These are phyloP conservation scores for Clupea harengus DNA, from an alignment of 2,113 vertebrate species.

Conservation along the genomic window DNA sequence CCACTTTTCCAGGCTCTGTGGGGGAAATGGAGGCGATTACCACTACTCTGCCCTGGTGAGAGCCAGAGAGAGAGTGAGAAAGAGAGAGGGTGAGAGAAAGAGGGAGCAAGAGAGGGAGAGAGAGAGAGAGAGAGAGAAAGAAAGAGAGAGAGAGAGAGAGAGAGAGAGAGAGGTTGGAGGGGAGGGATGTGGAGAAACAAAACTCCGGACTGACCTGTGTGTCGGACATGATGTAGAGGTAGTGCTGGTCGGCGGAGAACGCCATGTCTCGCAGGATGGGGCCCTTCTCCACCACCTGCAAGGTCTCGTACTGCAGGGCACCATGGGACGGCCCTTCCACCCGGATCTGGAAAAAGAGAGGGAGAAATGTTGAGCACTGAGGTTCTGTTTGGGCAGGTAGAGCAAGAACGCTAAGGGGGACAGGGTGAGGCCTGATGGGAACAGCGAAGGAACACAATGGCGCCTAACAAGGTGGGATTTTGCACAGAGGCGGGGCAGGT, in stretches of 20 bases:
- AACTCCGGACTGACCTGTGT: slow-evolving; percentile 82
- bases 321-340: slow-evolving; percentile 84
- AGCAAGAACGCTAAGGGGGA: slow-evolving; percentile 56
- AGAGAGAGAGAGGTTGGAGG: neutral
- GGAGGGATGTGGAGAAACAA: neutral
- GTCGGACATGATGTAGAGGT: slow-evolving; percentile 95
- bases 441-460: slow-evolving; percentile 53
- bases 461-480: neutral
- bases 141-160: neutral
- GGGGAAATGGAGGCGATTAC: slow-evolving; percentile 9
- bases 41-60: neutral
- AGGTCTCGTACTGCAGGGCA: slow-evolving; percentile 87
- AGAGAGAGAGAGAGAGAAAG: neutral
- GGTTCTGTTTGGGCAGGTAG: slow-evolving; percentile 38
- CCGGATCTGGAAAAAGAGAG: slow-evolving; percentile 76
- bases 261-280: slow-evolving; percentile 92
- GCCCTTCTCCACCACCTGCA: slow-evolving; percentile 87
- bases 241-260: slow-evolving; percentile 87
- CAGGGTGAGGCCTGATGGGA: slow-evolving; percentile 30
- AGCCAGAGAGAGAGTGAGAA: neutral
- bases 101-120: neutral
- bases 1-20: neutral
- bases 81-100: neutral
- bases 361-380: neutral
- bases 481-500: neutral